phyloP scores from a whole-genome alignment of 2,113 vertebrate genomes.

The Enhydra lutris region DNA sequence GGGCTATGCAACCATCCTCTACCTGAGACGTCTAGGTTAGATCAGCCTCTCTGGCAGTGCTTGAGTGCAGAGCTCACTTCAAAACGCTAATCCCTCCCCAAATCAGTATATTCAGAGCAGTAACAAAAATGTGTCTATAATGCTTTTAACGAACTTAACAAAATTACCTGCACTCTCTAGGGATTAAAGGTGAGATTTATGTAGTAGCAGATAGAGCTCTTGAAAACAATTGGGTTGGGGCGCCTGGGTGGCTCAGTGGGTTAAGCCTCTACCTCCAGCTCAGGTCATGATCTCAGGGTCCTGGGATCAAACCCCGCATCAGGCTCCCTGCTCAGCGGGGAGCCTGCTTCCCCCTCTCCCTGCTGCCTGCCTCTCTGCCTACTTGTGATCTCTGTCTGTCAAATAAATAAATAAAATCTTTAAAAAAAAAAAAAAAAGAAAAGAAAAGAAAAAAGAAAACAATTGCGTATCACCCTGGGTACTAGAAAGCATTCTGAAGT shows the following conservation, averaged over 20 bases:
- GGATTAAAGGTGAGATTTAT: conserved; percentile 3
- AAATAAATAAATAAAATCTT: too few species aligned
- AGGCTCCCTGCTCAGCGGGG: too few species aligned
- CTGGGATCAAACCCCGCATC: accelerated
- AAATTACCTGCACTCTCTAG: conserved; percentile 8
- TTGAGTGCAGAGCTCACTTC: neutral
- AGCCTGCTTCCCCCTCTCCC: too few species aligned
- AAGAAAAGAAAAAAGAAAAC: neutral
- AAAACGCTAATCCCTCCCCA: neutral
- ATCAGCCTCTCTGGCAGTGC: neutral
- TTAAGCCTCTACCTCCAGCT: too few species aligned
- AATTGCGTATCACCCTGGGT: neutral
- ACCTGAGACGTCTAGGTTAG: neutral
- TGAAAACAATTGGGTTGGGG: neutral
- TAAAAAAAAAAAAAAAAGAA: too few species aligned
- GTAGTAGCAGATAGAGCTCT: neutral
- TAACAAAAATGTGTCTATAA: neutral
- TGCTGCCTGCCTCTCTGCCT: too few species aligned
- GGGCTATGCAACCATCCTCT: neutral
- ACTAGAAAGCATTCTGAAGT: neutral
- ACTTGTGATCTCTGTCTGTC: too few species aligned
- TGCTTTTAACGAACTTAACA: conserved; percentile 14
- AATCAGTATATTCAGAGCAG: neutral
- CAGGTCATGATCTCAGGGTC: too few species aligned
- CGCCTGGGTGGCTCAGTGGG: too few species aligned